Conservation (phyloP, 1,140 invertebrate genomes). For the Campoletis sonorensis region DNA sequence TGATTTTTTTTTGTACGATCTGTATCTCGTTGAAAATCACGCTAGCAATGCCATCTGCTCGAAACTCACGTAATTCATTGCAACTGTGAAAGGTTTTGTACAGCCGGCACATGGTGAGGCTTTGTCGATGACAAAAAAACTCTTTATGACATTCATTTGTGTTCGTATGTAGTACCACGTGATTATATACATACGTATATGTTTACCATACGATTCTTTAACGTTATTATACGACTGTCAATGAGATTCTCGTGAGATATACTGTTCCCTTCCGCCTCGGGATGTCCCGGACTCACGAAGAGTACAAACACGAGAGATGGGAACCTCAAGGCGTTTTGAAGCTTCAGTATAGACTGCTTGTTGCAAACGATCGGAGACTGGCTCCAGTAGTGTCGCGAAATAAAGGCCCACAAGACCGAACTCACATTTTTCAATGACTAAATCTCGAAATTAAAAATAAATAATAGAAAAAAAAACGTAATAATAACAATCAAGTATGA, state of each 20-base stretch:
- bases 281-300: neutral
- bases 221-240: slow-evolving; percentile 4
- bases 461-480: too few species aligned
- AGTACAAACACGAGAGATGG: neutral
- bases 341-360: neutral
- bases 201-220: neutral
- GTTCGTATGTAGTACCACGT: neutral
- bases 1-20: neutral
- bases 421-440: neutral
- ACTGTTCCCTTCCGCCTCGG: slow-evolving; percentile 11
- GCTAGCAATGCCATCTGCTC: neutral
- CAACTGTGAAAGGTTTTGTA: neutral
- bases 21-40: neutral
- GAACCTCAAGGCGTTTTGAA: slow-evolving; percentile 3
- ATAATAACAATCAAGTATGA: too few species aligned
- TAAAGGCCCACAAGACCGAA: neutral
- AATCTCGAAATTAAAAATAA: neutral
- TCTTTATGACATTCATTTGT: too few species aligned
- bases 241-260: slow-evolving; percentile 3
- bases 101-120: neutral
- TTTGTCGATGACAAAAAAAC: neutral
- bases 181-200: neutral
- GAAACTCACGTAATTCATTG: neutral
- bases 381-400: neutral
- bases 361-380: slow-evolving; percentile 7